Conservation (phyloP, 1,140 invertebrate genomes). For the Ceratoteleas bidentatus region DNA sequence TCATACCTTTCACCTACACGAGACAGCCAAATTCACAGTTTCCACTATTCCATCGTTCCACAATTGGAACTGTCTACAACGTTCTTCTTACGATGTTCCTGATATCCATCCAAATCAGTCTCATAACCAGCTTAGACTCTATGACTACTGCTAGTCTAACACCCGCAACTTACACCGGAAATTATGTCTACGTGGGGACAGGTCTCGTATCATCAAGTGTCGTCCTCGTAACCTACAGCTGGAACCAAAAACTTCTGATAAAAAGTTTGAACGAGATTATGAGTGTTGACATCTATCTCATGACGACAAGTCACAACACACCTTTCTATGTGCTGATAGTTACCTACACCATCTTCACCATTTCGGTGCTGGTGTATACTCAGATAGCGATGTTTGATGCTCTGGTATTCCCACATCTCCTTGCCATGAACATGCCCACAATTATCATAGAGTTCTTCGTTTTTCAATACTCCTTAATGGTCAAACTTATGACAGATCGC, state of each 20-base stretch:
- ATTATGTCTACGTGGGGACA: not conserved
- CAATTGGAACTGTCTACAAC: not conserved
- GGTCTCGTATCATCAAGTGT: not conserved
- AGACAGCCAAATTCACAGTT: not conserved
- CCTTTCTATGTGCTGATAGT: not conserved
- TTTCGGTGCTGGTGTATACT: not conserved
- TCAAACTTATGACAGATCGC: not conserved
- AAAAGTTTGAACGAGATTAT: not conserved
- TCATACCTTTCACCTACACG: not conserved
- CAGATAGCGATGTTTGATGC: not conserved
- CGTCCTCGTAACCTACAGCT: not conserved
- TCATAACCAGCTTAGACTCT: not conserved
- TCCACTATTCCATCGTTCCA: not conserved
- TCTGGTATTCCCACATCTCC: not conserved
- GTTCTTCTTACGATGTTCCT: not conserved
- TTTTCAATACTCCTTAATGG: constrained; percentile 1
- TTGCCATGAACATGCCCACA: not conserved
- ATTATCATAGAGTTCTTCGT: not conserved
- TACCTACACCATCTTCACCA: not conserved
- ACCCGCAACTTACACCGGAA: not conserved
- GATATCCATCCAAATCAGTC: not conserved
- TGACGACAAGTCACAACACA: not conserved
- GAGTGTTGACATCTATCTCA: not conserved
- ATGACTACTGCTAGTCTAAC: not conserved
- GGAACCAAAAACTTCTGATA: not conserved